These are phyloP conservation scores for Volucella zonaria DNA, from an alignment of 2,888 invertebrate genomes.

Conservation along the genomic window DNA sequence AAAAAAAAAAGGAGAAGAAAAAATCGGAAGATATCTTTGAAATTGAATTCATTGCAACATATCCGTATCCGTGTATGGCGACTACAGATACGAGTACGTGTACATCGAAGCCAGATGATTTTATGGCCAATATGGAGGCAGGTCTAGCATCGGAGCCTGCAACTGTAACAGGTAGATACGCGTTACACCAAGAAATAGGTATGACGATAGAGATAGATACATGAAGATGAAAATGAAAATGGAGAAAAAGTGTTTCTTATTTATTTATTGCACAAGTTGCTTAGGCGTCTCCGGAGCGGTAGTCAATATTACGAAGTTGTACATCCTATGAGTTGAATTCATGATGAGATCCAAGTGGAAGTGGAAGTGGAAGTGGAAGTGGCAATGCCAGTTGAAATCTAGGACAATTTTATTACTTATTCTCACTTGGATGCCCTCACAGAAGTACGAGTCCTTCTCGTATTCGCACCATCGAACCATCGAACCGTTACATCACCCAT, in stretches of 20 bases:
- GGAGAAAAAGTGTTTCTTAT: conserved; percentile 26
- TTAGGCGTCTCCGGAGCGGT: conserved; percentile 8
- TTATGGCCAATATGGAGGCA: conserved; percentile 36
- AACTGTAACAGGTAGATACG: conserved; percentile 43
- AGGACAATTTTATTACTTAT: conserved; percentile 54
- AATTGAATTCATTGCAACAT: conserved; percentile 36
- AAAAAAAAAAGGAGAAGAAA: background rate
- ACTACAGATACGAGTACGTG: background rate
- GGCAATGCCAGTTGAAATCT: conserved; percentile 20
- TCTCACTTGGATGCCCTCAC: conserved; percentile 12
- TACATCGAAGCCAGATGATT: conserved; percentile 32
- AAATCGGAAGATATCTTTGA: conserved; percentile 16
- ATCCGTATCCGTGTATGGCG: background rate
- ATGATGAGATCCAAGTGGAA: conserved; percentile 35
- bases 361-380: background rate
- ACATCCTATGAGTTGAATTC: conserved; percentile 26
- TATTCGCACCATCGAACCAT: too few species aligned
- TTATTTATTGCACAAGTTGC: conserved; percentile 54
- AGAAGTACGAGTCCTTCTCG: too few species aligned
- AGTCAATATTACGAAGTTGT: conserved; percentile 18
- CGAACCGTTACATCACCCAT: background rate
- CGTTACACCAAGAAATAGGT: too few species aligned
- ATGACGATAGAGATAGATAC: background rate
- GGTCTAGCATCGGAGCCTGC: background rate
- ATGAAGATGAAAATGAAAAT: background rate